These are phyloP conservation scores for Lerema accius DNA, from an alignment of 1,140 invertebrate genomes.

Conservation along the genomic window DNA sequence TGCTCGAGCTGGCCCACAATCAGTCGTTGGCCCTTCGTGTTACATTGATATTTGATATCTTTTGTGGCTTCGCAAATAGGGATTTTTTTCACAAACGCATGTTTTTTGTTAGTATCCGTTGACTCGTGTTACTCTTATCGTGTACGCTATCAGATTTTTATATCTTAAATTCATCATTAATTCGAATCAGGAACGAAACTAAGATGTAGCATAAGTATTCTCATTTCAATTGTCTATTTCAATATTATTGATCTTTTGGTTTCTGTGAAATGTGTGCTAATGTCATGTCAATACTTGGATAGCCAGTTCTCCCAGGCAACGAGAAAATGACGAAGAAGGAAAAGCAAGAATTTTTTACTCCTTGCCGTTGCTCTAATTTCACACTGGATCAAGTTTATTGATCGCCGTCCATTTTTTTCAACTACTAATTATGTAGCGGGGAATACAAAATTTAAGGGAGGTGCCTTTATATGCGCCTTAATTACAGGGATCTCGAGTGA, in stretches of 20 bases:
- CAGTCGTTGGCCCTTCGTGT: slow-evolving; percentile 49
- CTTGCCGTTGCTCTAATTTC: slow-evolving; percentile 24
- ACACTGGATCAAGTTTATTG: slow-evolving; percentile 36
- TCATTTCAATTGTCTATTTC: too few species aligned
- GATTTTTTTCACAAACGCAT: slow-evolving; percentile 12
- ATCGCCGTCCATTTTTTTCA: slow-evolving; percentile 41
- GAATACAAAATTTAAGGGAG: slow-evolving; percentile 45
- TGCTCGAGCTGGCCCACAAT: slow-evolving; percentile 49
- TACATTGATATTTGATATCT: slow-evolving; percentile 23
- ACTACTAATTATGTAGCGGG: slow-evolving; percentile 43
- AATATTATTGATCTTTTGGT: too few species aligned
- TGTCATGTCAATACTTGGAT: too few species aligned
- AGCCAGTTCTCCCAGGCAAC: background rate
- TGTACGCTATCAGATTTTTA: too few species aligned
- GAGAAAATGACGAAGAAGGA: background rate
- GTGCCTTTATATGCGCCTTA: slow-evolving; percentile 37
- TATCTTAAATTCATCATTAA: too few species aligned
- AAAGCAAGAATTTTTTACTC: background rate
- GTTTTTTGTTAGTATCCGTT: background rate
- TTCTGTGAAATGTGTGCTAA: too few species aligned
- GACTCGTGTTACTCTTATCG: background rate
- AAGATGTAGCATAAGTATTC: too few species aligned
- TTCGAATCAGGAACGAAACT: too few species aligned
- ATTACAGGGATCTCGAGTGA: slow-evolving; percentile 25
- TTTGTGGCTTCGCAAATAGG: slow-evolving; percentile 22